Base-by-base conservation (phyloP, 2,113 vertebrate species). In the Ciconia stormi region DNA sequence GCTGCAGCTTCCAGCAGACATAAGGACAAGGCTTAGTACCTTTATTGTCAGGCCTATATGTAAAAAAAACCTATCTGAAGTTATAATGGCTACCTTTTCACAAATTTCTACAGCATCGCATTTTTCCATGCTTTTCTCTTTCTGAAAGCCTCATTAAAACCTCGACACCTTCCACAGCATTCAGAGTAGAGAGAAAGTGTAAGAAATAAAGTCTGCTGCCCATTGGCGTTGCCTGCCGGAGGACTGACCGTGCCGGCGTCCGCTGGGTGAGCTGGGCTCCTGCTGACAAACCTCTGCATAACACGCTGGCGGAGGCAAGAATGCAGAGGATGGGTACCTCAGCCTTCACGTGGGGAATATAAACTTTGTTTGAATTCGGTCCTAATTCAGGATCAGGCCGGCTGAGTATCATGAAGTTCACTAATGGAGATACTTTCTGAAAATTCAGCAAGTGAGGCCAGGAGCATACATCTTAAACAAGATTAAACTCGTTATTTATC, bases 221-320 rank as follows among this genome's bases (percentile, higher is more conserved):
- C 2, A 2, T 27, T 25, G 11, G 10, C 1, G 5, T 44, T 12
- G 4, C 27, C 27, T 6, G 17, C 63, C 6, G 2, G 52, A 38
- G 52, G 25, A 6, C 26, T 16, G 52, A 8, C 17, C 44, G 18
- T 4, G 13, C 44, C 0, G 3, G n/a, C 2, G 2, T 40, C 36
- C 55, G 13, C 13, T 3, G 23, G 13, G 29, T 12, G 27, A n/a
- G 73, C 30, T 2, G 36, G n/a, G n/a, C 22, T 26, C 0, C 25
- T 47, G 38, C 78, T 49, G 10, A 4, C 11, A 5, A 10, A 14
- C 20, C 79, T 19, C 34, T 2, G 15, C 16, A 8, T 40, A 7
- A 6, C 5, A 8, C 2, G 16, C 46, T 4, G 40, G 78, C 34
- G 3, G 27, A 10, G n/a, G 52, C 36, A 32, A 53, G 16, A 10